Evolutionary conservation across 2,113 vertebrate species (phyloP).

Genomic region (Choloepus hoffmanni): DNA sequence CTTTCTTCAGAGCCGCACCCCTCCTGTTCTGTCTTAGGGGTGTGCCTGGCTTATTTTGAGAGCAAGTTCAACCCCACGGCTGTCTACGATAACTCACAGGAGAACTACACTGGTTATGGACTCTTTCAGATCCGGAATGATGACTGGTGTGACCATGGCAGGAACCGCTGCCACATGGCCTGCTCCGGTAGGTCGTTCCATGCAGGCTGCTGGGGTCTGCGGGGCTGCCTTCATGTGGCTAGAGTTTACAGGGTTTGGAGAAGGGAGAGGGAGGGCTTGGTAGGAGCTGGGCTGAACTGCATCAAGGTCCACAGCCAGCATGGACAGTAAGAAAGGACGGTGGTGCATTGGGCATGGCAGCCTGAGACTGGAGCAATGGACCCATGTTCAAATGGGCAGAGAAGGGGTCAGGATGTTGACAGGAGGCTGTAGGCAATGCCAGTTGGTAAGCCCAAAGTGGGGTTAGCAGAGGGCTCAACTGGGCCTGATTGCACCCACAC

Average conservation of each 20-base stretch:
- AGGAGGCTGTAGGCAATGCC: neutral
- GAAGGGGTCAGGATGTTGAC: neutral
- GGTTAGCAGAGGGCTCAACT: neutral
- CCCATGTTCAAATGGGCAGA: neutral
- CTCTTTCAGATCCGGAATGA: slow-evolving; percentile 73
- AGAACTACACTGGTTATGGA: slow-evolving; percentile 53
- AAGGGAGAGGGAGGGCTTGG: neutral
- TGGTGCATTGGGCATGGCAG: no score
- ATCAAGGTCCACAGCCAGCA: accelerated
- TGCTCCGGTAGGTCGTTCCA: slow-evolving; percentile 39
- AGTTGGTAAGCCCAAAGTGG: no score
- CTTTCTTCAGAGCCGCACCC: neutral
- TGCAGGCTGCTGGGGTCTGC: accelerated
- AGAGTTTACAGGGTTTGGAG: neutral
- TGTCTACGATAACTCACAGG: slow-evolving; percentile 1
- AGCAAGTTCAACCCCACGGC: slow-evolving; percentile 81
- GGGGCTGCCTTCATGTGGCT: accelerated
- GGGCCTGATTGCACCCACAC: no score
- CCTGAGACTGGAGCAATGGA: neutral
- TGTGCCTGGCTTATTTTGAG: slow-evolving; percentile 81
- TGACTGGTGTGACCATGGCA: slow-evolving; percentile 66
- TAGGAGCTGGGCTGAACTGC: neutral
- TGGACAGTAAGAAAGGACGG: neutral
- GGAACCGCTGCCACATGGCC: slow-evolving; percentile 45
- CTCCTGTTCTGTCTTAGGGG: slow-evolving; percentile 56